phyloP scores from a whole-genome alignment of 2,888 invertebrate genomes.

The Erannis defoliaria region DNA sequence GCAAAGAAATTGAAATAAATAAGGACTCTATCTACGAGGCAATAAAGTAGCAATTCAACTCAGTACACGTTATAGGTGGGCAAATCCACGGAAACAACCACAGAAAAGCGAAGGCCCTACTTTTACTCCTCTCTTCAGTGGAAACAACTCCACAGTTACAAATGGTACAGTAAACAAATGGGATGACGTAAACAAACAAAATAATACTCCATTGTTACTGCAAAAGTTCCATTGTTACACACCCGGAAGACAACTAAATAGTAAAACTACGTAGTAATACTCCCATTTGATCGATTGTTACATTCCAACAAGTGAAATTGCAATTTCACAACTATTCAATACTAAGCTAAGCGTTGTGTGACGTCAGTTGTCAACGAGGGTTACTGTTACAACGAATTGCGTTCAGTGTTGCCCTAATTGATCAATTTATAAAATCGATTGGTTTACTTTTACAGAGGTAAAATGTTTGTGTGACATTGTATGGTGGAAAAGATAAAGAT shows the following conservation, averaged over 20 bases:
- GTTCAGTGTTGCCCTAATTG: slow-evolving; percentile 48
- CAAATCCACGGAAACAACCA: too few species aligned
- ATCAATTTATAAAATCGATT: slow-evolving; percentile 38
- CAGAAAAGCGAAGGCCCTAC: too few species aligned
- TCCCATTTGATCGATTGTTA: slow-evolving; percentile 14
- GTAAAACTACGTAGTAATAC: background rate
- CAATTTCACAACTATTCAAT: slow-evolving; percentile 17
- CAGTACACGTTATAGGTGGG: too few species aligned
- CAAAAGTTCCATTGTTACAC: background rate
- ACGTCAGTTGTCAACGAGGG: slow-evolving; percentile 41
- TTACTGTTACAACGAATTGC: slow-evolving; percentile 66
- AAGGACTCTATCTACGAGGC: too few species aligned
- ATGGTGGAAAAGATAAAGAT: too few species aligned
- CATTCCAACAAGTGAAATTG: slow-evolving; percentile 25
- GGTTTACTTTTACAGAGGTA: slow-evolving; percentile 16
- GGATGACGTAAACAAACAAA: background rate
- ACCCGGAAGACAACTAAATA: slow-evolving; percentile 7
- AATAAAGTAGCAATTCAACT: too few species aligned
- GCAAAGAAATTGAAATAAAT: too few species aligned
- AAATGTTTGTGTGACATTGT: background rate
- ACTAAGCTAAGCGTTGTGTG: slow-evolving; percentile 38
- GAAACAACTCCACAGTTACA: background rate
- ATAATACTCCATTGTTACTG: background rate
- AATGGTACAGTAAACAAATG: background rate
- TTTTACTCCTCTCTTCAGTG: too few species aligned